phyloP scores from a whole-genome alignment of 2,113 vertebrate genomes.

The Nymphicus hollandicus region DNA sequence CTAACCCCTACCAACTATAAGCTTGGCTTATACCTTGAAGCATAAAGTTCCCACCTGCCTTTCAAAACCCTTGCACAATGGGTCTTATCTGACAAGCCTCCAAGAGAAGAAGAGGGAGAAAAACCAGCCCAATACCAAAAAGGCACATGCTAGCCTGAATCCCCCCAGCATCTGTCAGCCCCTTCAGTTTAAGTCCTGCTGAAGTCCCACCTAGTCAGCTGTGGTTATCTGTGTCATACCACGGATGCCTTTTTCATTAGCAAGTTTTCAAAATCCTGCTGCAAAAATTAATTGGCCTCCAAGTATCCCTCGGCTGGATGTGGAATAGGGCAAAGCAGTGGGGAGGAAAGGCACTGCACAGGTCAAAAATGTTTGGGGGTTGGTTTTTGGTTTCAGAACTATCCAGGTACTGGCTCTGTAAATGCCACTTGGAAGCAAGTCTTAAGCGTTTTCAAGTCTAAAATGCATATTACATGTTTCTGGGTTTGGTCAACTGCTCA shows the following conservation, averaged over 20 bases:
- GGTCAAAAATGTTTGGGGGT: neutral
- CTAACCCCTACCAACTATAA: neutral
- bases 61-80: neutral
- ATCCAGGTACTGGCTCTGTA: neutral
- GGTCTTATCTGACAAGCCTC: neutral
- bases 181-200: neutral
- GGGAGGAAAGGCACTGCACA: neutral
- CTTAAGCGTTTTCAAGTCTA: neutral
- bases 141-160: neutral
- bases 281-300: neutral
- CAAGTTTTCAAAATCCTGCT: slow-evolving; percentile 24
- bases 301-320: neutral
- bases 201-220: neutral
- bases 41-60: neutral
- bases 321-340: neutral
- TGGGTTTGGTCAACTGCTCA: neutral
- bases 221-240: neutral
- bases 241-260: neutral
- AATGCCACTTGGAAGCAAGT: neutral
- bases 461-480: neutral
- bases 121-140: neutral
- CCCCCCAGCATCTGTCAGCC: neutral
- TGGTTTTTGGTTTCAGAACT: neutral
- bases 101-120: neutral
- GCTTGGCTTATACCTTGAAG: neutral